Evolutionary conservation across 2,888 invertebrate genomes (phyloP), one percentile per base, ranked within the genome.

Genomic region (Meloe dianella): DNA sequence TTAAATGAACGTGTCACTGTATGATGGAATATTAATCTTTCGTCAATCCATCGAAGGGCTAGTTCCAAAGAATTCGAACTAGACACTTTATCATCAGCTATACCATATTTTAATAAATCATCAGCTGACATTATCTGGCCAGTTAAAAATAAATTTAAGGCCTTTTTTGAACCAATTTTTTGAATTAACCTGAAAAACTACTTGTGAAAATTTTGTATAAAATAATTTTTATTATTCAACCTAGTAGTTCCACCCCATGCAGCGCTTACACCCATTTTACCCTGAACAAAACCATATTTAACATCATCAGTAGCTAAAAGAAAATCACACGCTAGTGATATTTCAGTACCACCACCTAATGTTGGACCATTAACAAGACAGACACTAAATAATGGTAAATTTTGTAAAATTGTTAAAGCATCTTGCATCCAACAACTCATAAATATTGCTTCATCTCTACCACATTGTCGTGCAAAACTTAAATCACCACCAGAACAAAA

Each of bases 401-500:
- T 72, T 32, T 75, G 72, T 22, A 80, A 69, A 24, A 76, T 74
- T 24, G 67, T 71, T 29, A 82, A 69, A 5, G 76, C 69, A 51
- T 78, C 74, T 20, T 77, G 77, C 81, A 81, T 82, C 71, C 78
- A 77, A 24, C 58, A 68, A 62, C 76, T 77, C 76, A 81, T 79
- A 38, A 74, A 73, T n/a, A 71, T 73, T 7, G 78, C 80, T 41
- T 74, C 77, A 61, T 76, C 69, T 24, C 71, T 78, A 22, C 73
- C 74, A 35, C 71, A 71, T 24, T 73, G 67, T 69, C 68, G 75
- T 0, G 76, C 80, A 63, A 81, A 80, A 61, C 78, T 73, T 29
- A 82, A 72, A 68, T 82, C 81, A 17, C 79, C 81, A 10, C 82
- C 82, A 4, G 81, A 79, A 71, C 81, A 81, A 67, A 82, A 81